phyloP scores from a whole-genome alignment of 2,797 vertebrate species.

The Alectoris magna region DNA sequence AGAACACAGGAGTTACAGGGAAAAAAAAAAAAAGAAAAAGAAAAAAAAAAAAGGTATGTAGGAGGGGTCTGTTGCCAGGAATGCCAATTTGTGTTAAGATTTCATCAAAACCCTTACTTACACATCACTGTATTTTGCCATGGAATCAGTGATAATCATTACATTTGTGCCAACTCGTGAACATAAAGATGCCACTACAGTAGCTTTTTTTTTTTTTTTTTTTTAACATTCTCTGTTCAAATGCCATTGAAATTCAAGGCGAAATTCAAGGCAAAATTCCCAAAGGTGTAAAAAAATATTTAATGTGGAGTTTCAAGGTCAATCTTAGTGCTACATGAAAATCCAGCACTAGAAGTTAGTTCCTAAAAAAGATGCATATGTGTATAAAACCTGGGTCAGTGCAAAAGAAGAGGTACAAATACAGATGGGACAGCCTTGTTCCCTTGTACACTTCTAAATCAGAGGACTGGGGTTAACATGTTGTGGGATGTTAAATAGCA shows the following conservation, averaged over 20 bases:
- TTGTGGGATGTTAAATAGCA: not conserved
- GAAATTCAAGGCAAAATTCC: not conserved
- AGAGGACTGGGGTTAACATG: not conserved
- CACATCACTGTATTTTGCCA: not conserved
- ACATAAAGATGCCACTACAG: not conserved
- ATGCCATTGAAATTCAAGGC: not conserved
- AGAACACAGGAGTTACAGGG: not conserved
- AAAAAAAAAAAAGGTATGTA: not conserved
- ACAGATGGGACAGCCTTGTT: not conserved
- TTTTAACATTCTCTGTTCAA: not conserved
- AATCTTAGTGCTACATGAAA: not conserved
- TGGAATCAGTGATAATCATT: not conserved
- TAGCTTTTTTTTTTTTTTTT: rapidly evolving
- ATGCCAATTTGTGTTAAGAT: not conserved
- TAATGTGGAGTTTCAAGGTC: not conserved
- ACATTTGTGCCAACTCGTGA: not conserved
- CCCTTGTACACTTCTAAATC: not conserved
- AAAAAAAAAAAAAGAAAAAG: not conserved
- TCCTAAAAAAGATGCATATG: not conserved
- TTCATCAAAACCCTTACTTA: not conserved
- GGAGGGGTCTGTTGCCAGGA: not conserved
- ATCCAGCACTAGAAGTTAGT: not conserved
- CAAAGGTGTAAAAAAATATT: not conserved
- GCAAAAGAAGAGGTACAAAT: not conserved
- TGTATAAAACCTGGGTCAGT: not conserved